Conservation (phyloP, 2,113 vertebrate genomes). For the Cettia cetti region DNA sequence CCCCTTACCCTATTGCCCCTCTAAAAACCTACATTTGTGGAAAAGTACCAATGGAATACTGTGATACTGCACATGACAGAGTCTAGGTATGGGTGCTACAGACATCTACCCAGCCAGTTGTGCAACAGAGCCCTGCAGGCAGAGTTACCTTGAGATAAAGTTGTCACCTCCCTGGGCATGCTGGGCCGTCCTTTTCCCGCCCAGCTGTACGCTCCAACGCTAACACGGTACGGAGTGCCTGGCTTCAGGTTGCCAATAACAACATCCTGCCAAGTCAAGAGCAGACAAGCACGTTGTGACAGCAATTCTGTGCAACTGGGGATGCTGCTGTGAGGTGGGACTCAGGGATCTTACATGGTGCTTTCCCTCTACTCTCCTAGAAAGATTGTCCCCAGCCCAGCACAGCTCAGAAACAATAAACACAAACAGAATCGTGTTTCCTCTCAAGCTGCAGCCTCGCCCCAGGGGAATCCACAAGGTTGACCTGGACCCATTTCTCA, state of each 20-base stretch:
- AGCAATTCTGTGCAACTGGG: not conserved
- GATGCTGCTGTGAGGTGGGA: not conserved
- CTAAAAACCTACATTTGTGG: not conserved
- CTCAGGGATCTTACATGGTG: not conserved
- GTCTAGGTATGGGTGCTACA: not conserved
- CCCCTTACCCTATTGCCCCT: not conserved
- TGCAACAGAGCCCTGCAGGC: not conserved
- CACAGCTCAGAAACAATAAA: not conserved
- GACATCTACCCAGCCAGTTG: not conserved
- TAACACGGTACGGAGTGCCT: conserved; percentile 82
- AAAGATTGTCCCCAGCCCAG: not conserved
- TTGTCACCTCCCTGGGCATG: conserved; percentile 82
- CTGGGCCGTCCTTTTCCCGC: conserved; percentile 86
- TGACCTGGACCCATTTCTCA: not conserved
- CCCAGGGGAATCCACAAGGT: not conserved
- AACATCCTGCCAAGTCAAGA: conserved; percentile 78
- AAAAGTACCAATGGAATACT: not conserved
- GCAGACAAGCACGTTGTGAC: not conserved
- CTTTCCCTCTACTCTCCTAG: not conserved
- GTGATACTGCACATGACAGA: fast-evolving
- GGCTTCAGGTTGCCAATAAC: conserved; percentile 82
- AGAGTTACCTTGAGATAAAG: conserved; percentile 82
- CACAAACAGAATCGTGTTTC: not conserved
- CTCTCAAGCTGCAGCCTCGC: not conserved
- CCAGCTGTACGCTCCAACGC: conserved; percentile 84